Evolutionary conservation across 2,113 vertebrate species (phyloP).

Genomic region (Cyprinodon brontotheroides): DNA sequence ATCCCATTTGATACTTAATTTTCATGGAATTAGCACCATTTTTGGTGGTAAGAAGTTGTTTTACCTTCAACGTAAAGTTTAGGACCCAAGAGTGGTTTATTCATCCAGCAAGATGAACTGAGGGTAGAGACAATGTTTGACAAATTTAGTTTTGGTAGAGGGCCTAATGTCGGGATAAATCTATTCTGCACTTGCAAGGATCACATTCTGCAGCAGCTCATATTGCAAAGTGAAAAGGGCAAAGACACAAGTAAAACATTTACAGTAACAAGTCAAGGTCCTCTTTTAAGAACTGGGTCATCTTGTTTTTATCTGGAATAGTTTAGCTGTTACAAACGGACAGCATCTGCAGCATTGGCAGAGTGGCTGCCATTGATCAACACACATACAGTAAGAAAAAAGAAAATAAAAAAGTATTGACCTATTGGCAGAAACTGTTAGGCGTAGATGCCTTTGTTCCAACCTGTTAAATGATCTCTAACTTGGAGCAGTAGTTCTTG

Average conservation of each 20-base stretch:
- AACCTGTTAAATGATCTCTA: background rate
- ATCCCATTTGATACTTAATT: no score
- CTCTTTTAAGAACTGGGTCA: background rate
- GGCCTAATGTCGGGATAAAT: background rate
- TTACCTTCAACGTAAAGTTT: background rate
- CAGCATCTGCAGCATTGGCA: slow-evolving; percentile 22
- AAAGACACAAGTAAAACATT: background rate
- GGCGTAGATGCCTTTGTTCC: background rate
- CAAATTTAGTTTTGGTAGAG: background rate
- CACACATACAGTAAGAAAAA: background rate
- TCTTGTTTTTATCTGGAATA: background rate
- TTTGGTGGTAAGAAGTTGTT: background rate
- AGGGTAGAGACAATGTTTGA: background rate
- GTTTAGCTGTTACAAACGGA: background rate
- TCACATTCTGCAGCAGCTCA: background rate
- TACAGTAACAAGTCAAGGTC: background rate
- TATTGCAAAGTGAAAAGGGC: background rate
- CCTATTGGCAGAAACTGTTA: background rate
- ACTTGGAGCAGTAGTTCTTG: slow-evolving; percentile 1
- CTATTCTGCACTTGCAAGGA: background rate
- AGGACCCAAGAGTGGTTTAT: background rate
- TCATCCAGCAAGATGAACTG: background rate
- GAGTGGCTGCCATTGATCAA: slow-evolving; percentile 24
- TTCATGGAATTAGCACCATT: no score
- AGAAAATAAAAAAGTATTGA: slow-evolving; percentile 26